Evolutionary conservation across 2,113 vertebrate species (phyloP).

Genomic region (Pelecanus crispus): DNA sequence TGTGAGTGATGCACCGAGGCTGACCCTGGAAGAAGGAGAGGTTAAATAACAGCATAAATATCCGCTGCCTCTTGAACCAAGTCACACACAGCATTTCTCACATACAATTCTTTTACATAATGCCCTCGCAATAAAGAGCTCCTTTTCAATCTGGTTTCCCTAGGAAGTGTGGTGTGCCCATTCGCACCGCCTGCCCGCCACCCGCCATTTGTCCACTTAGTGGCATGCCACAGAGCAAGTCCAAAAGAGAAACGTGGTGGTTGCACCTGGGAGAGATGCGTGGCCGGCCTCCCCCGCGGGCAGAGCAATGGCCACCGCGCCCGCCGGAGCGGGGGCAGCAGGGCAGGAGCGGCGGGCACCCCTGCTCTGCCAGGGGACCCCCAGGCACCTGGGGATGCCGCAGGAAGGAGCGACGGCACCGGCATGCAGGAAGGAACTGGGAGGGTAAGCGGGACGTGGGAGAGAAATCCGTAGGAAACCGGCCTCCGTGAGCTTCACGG

Average conservation of each 20-base stretch:
- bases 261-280: fast-evolving
- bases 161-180: background rate
- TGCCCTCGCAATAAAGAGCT: background rate
- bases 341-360: fast-evolving
- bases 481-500: background rate
- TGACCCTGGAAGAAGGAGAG: background rate
- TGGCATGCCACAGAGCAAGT: background rate
- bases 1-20: background rate
- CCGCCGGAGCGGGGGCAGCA: background rate
- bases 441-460: background rate
- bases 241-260: background rate
- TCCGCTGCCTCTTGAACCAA: background rate
- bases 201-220: background rate
- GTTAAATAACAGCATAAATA: background rate
- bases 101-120: background rate
- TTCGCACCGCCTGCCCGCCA: background rate
- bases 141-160: background rate
- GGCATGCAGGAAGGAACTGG: conserved; percentile 12
- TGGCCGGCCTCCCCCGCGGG: fast-evolving
- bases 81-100: background rate
- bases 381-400: background rate
- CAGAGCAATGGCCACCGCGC: background rate
- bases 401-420: background rate
- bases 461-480: background rate
- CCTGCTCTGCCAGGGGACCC: background rate